Base-by-base conservation (phyloP, 2,113 vertebrate species). In the Gallinago jamesoni region DNA sequence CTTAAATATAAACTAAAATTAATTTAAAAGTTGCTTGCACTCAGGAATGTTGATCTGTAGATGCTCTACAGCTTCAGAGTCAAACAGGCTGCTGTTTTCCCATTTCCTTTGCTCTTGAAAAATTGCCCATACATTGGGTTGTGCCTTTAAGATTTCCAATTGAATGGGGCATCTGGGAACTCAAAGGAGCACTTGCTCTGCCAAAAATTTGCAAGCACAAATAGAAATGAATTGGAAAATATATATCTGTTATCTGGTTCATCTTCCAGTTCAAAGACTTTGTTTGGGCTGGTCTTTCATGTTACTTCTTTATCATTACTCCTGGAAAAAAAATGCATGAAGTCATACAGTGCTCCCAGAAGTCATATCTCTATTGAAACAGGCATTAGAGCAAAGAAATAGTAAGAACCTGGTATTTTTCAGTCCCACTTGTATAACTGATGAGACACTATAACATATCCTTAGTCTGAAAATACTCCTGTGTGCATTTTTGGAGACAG, bases 221-320 rank as follows among this genome's bases (percentile, higher is more conserved):
- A 84, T 73, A 84, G 73, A 41, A 90, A 50, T 76, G 76, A 75
- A 90, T 81, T 90, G 77, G 79, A 93, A 97, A 95, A 91, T 62
- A 64, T 48, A 6, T 64, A 63, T 90, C 59, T 70, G 45, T 94
- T 94, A 95, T 96, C 92, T 95, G 24, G 56, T 94, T 87, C 76
- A 96, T 96, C 96, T 89, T 90, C 45, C 62, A 89, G 81, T 90
- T 82, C 74, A 91, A 89, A 95, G 92, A 73, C 88, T 91, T 74
- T 91, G 45, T 94, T 94, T 75, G 77, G 83, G 28, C 62, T 94
- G 76, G 90, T 81, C 90, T 96, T 96, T 96, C 76, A 87, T 94
- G 88, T 94, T 76, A 89, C 48, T 90, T 82, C 81, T 89, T 96
- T 97, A 96, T 96, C 96, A 68, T 92, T 84, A 92, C 59, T 92